Conservation (phyloP, 1,140 invertebrate species). For the Diplogasteroides magnus region DNA sequence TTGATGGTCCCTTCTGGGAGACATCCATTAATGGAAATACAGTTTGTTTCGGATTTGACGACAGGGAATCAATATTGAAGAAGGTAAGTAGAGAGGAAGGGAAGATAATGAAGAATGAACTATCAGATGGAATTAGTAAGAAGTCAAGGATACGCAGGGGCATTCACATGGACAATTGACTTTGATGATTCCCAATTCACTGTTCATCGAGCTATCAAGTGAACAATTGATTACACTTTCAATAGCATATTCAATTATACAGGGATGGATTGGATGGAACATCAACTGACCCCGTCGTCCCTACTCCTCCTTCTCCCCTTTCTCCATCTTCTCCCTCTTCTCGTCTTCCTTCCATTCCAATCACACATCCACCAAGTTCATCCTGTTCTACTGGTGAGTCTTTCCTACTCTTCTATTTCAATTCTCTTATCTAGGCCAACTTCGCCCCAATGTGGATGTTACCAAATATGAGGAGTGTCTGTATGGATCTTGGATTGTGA, state of each 20-base stretch:
- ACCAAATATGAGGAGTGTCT: not conserved
- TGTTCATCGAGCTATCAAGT: not conserved
- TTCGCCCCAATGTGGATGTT: not conserved
- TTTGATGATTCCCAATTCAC: not conserved
- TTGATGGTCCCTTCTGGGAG: not conserved
- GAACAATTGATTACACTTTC: not conserved
- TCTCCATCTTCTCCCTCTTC: not conserved
- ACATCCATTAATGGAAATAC: not conserved
- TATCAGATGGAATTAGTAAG: not conserved
- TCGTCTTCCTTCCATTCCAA: not conserved
- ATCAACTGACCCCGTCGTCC: not conserved
- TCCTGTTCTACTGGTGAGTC: not conserved
- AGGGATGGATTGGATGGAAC: not conserved
- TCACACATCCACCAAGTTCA: not conserved
- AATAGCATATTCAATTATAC: not conserved
- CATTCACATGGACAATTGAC: not conserved
- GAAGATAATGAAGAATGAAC: not conserved
- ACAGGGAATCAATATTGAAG: not conserved
- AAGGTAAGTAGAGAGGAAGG: not conserved
- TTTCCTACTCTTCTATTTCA: not conserved
- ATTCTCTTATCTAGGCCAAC: not conserved
- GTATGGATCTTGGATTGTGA: not conserved
- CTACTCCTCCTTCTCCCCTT: not conserved
- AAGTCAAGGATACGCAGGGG: not conserved
- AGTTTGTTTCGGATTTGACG: not conserved